phyloP scores from a whole-genome alignment of 2,113 vertebrate genomes.

The Bubalus kerabau region DNA sequence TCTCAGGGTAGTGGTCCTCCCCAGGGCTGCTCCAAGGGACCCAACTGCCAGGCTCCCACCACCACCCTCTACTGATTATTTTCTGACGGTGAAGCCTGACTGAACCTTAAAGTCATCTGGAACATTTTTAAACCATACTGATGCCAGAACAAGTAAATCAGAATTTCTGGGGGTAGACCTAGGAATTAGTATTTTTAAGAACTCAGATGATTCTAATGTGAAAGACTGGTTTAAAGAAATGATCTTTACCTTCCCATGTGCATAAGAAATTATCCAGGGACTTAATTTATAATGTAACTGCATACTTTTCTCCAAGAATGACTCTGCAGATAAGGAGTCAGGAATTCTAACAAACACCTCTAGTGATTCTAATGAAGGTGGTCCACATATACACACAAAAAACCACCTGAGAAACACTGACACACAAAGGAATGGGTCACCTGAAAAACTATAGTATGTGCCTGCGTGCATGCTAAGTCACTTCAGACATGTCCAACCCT shows the following conservation, averaged over 20 bases:
- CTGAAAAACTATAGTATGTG: neutral
- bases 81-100: neutral
- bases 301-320: neutral
- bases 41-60: neutral
- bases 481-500: neutral
- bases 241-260: neutral
- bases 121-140: neutral
- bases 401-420: neutral
- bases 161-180: neutral
- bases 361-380: neutral
- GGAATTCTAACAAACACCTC: neutral
- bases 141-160: neutral
- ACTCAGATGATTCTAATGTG: neutral
- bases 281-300: neutral
- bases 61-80: neutral
- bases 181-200: neutral
- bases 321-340: neutral
- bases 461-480: neutral
- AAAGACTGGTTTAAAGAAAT: conserved; percentile 1
- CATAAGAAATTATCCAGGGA: neutral
- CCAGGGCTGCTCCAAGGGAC: neutral
- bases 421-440: neutral
- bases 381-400: neutral
- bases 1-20: neutral
- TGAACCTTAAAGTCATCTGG: neutral